These are phyloP conservation scores for Limnephilus marmoratus DNA, from an alignment of 2,888 invertebrate genomes.

Conservation along the genomic window DNA sequence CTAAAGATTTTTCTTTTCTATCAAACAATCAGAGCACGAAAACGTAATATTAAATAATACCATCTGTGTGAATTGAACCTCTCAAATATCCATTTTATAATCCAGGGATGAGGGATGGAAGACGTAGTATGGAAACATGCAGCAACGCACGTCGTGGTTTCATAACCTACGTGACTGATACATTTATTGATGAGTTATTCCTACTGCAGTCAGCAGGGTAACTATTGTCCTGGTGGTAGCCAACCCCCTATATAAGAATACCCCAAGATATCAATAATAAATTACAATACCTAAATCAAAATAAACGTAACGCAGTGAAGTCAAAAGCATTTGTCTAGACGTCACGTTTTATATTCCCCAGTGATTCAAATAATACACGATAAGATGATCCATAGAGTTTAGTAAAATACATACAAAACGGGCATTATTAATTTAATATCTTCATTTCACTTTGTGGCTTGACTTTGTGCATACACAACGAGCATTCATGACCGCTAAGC, in stretches of 20 bases:
- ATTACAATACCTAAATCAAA: background rate
- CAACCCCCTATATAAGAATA: background rate
- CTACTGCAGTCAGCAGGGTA: background rate
- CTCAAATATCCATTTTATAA: background rate
- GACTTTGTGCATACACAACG: background rate
- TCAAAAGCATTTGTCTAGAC: background rate
- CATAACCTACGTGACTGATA: background rate
- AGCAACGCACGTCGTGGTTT: background rate
- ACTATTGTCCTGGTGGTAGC: background rate
- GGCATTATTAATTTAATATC: background rate
- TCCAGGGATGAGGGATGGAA: background rate
- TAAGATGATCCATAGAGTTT: background rate
- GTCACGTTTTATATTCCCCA: background rate
- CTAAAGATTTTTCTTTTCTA: too few relatives aligned
- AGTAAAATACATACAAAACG: background rate
- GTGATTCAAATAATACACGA: background rate
- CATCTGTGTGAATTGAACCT: too few relatives aligned
- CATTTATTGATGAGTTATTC: background rate
- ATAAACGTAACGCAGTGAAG: background rate
- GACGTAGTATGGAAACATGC: too few relatives aligned
- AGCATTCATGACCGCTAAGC: background rate
- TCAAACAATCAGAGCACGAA: too few relatives aligned
- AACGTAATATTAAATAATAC: too few relatives aligned
- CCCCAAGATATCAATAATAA: background rate
- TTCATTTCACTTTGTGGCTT: background rate